A percentile compares a stretch with the other conserved stretches of the same genome.
These are phyloP conservation scores for Rhodinocichla rosea DNA, from an alignment of 2,113 vertebrate species.

Conservation along the genomic window DNA sequence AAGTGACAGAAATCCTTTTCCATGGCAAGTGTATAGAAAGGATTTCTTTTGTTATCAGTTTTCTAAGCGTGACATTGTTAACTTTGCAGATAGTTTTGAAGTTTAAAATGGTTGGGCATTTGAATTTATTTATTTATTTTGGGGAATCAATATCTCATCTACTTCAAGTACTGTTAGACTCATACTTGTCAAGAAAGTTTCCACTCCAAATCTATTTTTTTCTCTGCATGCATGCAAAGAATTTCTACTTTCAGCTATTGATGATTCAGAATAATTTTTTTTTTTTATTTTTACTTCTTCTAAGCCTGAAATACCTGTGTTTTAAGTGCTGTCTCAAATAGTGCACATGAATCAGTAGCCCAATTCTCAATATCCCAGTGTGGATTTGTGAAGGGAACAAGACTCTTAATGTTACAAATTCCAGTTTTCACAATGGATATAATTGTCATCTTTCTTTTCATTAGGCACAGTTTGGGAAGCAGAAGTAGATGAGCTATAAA, in stretches of 20 bases:
- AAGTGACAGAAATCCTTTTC: background rate
- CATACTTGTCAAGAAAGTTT: constrained; percentile 19
- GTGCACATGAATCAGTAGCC: background rate
- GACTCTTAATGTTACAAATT: background rate
- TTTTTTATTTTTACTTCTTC: background rate
- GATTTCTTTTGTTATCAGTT: background rate
- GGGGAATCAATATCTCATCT: constrained; percentile 42
- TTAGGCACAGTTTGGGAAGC: background rate
- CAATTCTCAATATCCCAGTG: background rate
- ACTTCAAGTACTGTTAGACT: constrained; percentile 4
- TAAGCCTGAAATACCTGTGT: background rate
- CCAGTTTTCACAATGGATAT: background rate
- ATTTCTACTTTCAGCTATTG: background rate
- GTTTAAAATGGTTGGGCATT: background rate
- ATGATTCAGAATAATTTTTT: constrained; percentile 8
- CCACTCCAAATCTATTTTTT: background rate
- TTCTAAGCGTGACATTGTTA: background rate
- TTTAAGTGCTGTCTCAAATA: constrained; percentile 3
- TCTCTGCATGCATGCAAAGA: background rate
- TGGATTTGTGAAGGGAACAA: background rate
- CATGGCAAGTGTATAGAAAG: background rate
- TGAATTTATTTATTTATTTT: constrained; percentile 18
- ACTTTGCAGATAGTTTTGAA: background rate
- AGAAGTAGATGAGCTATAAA: background rate
- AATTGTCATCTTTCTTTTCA: background rate